Base-by-base conservation (phyloP, 2,797 vertebrate species). In the Echeneis naucrates region DNA sequence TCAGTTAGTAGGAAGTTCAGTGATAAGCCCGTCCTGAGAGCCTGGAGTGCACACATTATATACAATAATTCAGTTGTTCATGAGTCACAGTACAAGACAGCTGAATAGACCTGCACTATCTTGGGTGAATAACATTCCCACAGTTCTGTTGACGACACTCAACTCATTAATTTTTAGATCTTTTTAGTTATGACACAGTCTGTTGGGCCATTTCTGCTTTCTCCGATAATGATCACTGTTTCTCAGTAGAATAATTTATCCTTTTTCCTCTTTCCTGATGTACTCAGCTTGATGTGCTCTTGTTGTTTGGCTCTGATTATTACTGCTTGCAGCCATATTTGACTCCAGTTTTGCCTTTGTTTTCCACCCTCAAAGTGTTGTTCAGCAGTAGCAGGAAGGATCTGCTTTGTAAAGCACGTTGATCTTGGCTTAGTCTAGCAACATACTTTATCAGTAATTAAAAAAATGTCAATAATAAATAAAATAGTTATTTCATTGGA, bases 71-170 rank as follows among this genome's bases (percentile, higher is more conserved):
- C 47, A 60, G 21, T 38, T 21, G n/a, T 64, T 55, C 57, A 26
- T 66, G 59, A 75, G 63, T 80, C 59, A 32, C 0, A 9, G 58
- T 8, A 19, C 23, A 9, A 52, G 80, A 81, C 72, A 70, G 59
- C 24, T 77, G 69, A 82, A 77, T 77, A 58, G 68, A 68, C 61
- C 42, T 32, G 30, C 26, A 4, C 5, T 75, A 59, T 44, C 16
- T 55, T 57, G 30, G 54, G 54, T 70, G 19, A 74, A 77, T 42
- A 79, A 77, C 69, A 58, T 76, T 85, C 72, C 72, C 76, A 75
- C 76, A 75, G 63, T 73, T 73, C n/a, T 62, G 37, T 60, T 1
- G 24, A 59, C 42, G 42, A n/a, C 35, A 19, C 27, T 57, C 32
- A 0, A 14, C 17, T 63, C 26, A 74, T 57, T 51, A 42, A 68